These are phyloP conservation scores for Dasypogon diadema DNA, from an alignment of 2,888 invertebrate genomes.

Conservation along the genomic window DNA sequence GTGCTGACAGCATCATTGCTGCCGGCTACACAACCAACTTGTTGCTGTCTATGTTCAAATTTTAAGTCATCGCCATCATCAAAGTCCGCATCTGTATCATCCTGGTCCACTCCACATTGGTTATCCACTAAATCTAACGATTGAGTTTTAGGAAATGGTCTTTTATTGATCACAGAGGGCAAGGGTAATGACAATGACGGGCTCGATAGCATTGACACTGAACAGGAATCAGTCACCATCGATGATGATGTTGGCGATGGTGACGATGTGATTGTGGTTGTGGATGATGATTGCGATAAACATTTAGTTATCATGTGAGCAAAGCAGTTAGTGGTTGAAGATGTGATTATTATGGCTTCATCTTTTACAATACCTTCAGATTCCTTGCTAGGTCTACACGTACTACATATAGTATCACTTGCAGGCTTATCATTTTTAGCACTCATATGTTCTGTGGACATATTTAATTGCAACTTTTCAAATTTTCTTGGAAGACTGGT, in stretches of 20 bases:
- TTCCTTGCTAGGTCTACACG: neutral
- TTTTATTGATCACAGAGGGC: constrained; percentile 44
- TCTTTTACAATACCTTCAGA: constrained; percentile 19
- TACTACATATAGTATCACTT: neutral
- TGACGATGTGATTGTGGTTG: constrained; percentile 40
- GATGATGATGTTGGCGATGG: constrained; percentile 44
- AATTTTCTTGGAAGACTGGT: constrained; percentile 26
- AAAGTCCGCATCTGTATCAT: constrained; percentile 48
- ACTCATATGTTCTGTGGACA: neutral
- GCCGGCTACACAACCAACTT: neutral
- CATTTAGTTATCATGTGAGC: constrained; percentile 44
- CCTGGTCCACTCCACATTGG: constrained; percentile 2
- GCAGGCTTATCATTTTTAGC: neutral
- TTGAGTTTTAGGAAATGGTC: constrained; percentile 60
- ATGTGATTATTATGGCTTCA: constrained; percentile 4
- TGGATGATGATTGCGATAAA: constrained; percentile 48
- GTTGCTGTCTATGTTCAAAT: neutral
- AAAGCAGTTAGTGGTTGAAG: neutral
- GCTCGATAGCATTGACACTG: constrained; percentile 21
- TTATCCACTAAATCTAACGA: constrained; percentile 60
- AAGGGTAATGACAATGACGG: constrained; percentile 23
- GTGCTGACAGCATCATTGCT: constrained; percentile 5
- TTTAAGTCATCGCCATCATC: constrained; percentile 45
- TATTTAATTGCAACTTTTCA: constrained; percentile 22
- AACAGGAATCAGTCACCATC: constrained; percentile 36